Evolutionary conservation across 2,113 vertebrate genomes (phyloP), one percentile per base, ranked within the genome.

Genomic region (Mungos mungo): DNA sequence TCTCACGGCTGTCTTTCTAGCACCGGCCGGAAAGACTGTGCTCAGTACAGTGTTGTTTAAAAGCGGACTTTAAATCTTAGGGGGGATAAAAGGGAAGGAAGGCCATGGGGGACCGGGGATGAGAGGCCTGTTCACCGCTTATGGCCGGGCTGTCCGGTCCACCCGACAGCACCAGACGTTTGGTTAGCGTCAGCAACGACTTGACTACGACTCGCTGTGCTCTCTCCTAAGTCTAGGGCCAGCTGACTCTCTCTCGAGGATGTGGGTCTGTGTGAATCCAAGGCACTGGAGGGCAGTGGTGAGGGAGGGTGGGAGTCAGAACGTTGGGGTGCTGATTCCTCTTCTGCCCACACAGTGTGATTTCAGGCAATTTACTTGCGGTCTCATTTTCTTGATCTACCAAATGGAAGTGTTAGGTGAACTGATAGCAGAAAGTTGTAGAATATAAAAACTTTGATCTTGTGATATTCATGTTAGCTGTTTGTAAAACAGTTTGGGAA

Each of bases 241-340:
- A 7, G 0, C 69, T 21, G 47, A 31, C 79, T 50, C 2, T 65
- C 4, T 54, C 29, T 1, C 0, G 5, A n/a, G 89, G 1, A 60
- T 57, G 16, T 0, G 12, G 14, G 2, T 47, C 35, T 21, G 0
- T 18, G 2, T 18, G 21, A 63, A 33, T 23, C 41, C 38, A 41
- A 16, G 52, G 25, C 35, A 13, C 2, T 19, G 7, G 68, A 9
- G 29, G 27, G 27, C 35, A 9, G 7, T 15, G 16, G 57, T 13
- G 76, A 8, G 9, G 23, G 3, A 25, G 27, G 0, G 3, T 3
- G 1, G 33, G 15, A 50, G 3, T 35, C 71, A 23, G 2, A 33
- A 29, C 38, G 27, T 21, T 76, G 71, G 1, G 13, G 3, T 35
- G 8, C 27, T 38, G 16, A 23, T 71, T 57, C 29, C 1, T 2